Evolutionary conservation across 2,797 vertebrate species (phyloP).

Genomic region (Rhabdophis nuchalis): DNA sequence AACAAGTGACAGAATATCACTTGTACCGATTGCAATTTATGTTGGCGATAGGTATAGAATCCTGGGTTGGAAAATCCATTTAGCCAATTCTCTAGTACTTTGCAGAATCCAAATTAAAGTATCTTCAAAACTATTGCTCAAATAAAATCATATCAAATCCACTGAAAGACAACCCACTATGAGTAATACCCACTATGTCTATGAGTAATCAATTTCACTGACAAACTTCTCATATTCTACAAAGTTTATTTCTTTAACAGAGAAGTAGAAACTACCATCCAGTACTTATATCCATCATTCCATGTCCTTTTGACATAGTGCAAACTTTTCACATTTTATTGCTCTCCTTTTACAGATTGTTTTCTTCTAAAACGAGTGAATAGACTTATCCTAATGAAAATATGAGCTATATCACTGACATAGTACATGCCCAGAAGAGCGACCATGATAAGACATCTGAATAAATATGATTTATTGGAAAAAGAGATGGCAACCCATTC

Average conservation of each 20-base stretch:
- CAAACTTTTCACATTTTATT: not conserved
- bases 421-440: not conserved
- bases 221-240: not conserved
- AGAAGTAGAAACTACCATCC: not conserved
- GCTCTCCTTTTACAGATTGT: not conserved
- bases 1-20: not conserved
- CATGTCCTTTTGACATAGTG: not conserved
- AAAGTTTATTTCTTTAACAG: not conserved
- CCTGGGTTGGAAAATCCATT: not conserved
- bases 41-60: not conserved
- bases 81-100: too few relatives aligned
- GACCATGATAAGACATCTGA: not conserved
- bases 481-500: not conserved
- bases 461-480: not conserved
- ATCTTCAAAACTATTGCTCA: not conserved
- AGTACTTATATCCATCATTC: not conserved
- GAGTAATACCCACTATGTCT: not conserved
- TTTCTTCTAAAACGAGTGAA: not conserved
- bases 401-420: not conserved
- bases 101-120: too few relatives aligned
- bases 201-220: not conserved
- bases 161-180: not conserved
- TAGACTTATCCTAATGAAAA: not conserved
- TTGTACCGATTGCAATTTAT: not conserved
- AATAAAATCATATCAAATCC: not conserved